phyloP scores from a whole-genome alignment of 2,113 vertebrate genomes.

The Speoplatyrhinus poulsoni region DNA sequence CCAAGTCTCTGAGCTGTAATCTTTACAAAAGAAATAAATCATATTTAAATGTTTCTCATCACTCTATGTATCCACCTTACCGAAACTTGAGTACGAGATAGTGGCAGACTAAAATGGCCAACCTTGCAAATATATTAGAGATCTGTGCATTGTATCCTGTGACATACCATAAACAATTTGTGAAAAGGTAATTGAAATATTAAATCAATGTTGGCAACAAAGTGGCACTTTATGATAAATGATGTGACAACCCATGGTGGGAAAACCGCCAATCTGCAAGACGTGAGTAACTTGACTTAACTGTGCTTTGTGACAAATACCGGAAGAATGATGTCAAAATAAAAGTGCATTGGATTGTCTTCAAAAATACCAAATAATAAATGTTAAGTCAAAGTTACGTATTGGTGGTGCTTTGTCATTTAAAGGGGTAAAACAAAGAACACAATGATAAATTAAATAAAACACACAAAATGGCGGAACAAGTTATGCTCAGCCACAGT shows the following conservation, averaged over 20 bases:
- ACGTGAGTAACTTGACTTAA: constrained; percentile 29
- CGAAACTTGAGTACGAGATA: constrained; percentile 18
- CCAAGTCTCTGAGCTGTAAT: constrained; percentile 11
- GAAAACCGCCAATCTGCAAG: constrained; percentile 31
- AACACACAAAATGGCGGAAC: constrained; percentile 37
- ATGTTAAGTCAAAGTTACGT: constrained; percentile 27
- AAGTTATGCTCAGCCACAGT: constrained; percentile 23
- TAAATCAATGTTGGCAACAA: constrained; percentile 36
- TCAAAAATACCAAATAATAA: constrained; percentile 50
- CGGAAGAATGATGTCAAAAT: neutral
- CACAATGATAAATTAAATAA: constrained; percentile 45
- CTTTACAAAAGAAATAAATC: neutral
- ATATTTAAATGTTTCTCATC: neutral
- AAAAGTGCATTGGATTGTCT: constrained; percentile 64
- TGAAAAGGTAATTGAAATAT: constrained; percentile 3
- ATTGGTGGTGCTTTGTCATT: constrained; percentile 33
- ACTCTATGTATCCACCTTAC: constrained; percentile 9
- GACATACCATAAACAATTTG: constrained; percentile 50
- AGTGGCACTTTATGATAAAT: constrained; percentile 50
- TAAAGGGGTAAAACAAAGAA: constrained; percentile 33
- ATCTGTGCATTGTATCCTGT: constrained; percentile 65
- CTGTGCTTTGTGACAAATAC: constrained; percentile 30
- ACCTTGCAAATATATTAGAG: constrained; percentile 26
- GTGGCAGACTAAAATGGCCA: constrained; percentile 13
- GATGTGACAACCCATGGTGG: constrained; percentile 33